Evolutionary conservation across 2,888 invertebrate species (phyloP), one percentile per base, ranked within the genome.

Genomic region (Horisme vitalbata): DNA sequence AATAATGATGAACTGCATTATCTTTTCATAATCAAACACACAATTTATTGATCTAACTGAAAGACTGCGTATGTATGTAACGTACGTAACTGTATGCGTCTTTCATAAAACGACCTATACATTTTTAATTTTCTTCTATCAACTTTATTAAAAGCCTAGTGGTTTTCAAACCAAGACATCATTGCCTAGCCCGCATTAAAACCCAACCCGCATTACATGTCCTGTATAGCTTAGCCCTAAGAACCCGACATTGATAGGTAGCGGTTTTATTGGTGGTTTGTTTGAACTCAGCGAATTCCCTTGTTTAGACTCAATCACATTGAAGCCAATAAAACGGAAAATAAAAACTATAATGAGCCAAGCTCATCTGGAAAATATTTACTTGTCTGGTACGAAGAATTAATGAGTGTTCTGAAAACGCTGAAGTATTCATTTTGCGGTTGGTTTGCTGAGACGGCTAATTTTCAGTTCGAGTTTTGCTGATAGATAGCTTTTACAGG

Each of bases 251-350:
- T 76, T 72, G 79, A 79, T 79, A 71, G 68, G 64, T 52, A 60
- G 68, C 68, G 71, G 33, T 71, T 84, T 85, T 83, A 83, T 80
- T 78, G 67, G 59, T 62, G 63, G 75, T 72, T 75, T 71, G 68
- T 65, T 68, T 54, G 66, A 67, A 57, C 60, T 67, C 68, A 65
- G 68, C 71, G 65, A 69, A 70, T 73, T 76, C 68, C 77, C 76
- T 79, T 84, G 81, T 81, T 83, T 79, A 78, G 73, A 75, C 79
- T 78, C 83, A 82, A 87, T 87, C 82, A 78, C 78, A 79, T 41
- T 44, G 23, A 13, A 45, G 21, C 39, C 32, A 44, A 49, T 83
- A 81, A 82, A 84, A 78, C 57, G 63, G 71, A 74, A 79, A 81
- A 83, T 82, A 82, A 83, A 82, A 83, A 75, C 77, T 70, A 70